Conservation (phyloP, 1,140 invertebrate genomes). For the Elymnias hypermnestra region DNA sequence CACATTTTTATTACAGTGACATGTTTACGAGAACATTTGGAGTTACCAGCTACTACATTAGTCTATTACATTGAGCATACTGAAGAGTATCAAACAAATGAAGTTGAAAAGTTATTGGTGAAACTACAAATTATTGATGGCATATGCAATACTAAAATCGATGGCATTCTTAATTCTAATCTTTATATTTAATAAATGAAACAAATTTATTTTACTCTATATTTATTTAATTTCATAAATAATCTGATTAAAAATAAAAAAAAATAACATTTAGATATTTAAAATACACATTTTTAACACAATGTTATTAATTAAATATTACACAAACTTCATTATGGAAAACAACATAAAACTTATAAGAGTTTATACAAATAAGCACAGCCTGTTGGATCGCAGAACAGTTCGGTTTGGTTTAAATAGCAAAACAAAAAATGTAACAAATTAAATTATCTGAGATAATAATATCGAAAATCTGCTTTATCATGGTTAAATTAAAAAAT, state of each 20-base stretch:
- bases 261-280: conserved; percentile 39
- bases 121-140: conserved; percentile 36
- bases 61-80: conserved; percentile 47
- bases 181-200: conserved; percentile 50
- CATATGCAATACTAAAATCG: conserved; percentile 19
- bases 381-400: conserved; percentile 70
- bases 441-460: too few species aligned
- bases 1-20: conserved; percentile 45
- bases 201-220: conserved; percentile 13
- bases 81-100: conserved; percentile 41
- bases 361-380: conserved; percentile 61
- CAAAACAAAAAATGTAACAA: conserved; percentile 5
- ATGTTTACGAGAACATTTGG: conserved; percentile 41
- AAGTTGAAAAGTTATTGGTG: conserved; percentile 40
- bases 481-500: too few species aligned
- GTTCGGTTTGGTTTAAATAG: conserved; percentile 41
- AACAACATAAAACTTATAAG: conserved; percentile 43
- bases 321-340: conserved; percentile 40
- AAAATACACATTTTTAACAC: conserved; percentile 42
- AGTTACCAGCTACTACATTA: conserved; percentile 35
- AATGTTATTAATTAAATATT: conserved; percentile 45
- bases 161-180: conserved; percentile 45
- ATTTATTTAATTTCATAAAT: conserved; percentile 21
- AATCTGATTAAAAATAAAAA: conserved; percentile 22
- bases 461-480: too few species aligned